Evolutionary conservation across 2,113 vertebrate species (phyloP).

Genomic region (Vicugna pacos): DNA sequence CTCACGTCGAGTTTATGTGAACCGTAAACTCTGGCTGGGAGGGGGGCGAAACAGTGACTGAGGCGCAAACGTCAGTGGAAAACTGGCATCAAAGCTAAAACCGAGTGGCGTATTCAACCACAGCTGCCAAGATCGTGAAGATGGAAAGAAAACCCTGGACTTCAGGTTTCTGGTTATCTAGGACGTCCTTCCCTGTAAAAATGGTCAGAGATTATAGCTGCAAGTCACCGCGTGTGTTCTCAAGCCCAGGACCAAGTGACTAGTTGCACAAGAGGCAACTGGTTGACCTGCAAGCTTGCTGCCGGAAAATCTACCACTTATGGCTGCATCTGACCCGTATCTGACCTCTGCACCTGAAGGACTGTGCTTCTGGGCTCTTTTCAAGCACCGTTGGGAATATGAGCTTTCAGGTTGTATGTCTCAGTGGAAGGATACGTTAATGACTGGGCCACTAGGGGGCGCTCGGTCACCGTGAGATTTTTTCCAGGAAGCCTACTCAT

Average conservation of each 20-base stretch:
- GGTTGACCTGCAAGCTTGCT: neutral
- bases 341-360: neutral
- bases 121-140: accelerated
- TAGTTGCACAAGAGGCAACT: no score
- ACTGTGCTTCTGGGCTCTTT: neutral
- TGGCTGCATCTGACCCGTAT: accelerated
- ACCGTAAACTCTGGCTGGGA: neutral
- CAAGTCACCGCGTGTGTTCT: neutral
- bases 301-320: neutral
- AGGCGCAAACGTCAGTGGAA: neutral
- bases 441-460: slow-evolving; percentile 83
- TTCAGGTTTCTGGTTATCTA: neutral
- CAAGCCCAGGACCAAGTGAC: neutral
- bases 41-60: no score
- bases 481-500: neutral
- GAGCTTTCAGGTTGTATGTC: neutral
- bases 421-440: neutral
- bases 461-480: slow-evolving; percentile 70
- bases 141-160: neutral
- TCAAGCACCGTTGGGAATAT: no score
- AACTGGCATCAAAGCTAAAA: neutral
- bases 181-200: neutral
- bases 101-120: neutral
- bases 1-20: neutral
- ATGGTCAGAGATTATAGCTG: neutral